Evolutionary conservation across 2,888 invertebrate genomes (phyloP).

Genomic region (Xanthorhoe spadicearia): DNA sequence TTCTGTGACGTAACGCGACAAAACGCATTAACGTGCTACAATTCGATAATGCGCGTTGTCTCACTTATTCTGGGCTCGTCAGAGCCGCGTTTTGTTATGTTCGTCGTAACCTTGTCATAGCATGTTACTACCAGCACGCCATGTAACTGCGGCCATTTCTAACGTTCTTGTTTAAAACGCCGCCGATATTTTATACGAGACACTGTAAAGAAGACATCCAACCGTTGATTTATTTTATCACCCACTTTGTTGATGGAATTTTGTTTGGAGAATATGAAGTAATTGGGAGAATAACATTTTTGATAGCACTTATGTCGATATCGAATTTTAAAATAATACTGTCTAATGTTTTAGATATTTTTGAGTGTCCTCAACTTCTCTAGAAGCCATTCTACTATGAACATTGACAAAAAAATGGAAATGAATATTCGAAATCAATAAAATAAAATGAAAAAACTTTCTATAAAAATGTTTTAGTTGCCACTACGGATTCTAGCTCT

Average conservation of each 20-base stretch:
- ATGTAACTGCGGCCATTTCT: constrained; percentile 13
- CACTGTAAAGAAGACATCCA: constrained; percentile 34
- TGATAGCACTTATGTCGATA: constrained; percentile 22
- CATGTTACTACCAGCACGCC: not conserved
- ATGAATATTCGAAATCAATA: no score
- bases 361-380: not conserved
- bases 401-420: no score
- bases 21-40: no score
- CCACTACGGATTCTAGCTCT: not conserved
- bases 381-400: not conserved
- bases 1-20: no score
- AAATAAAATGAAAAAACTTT: no score
- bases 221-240: constrained; percentile 38
- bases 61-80: no score
- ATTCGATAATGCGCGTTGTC: no score
- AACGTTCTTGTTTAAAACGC: constrained; percentile 29
- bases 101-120: not conserved
- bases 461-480: no score
- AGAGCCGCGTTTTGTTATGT: no score
- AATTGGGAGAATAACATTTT: constrained; percentile 28
- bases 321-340: not conserved
- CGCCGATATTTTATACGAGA: constrained; percentile 32
- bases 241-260: constrained; percentile 37
- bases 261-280: constrained; percentile 34
- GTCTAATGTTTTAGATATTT: not conserved